A percentile compares a stretch with the other conserved stretches of the same genome.
These are phyloP conservation scores for Rachycentron canadum DNA, from an alignment of 2,797 vertebrate species.

Conservation along the genomic window DNA sequence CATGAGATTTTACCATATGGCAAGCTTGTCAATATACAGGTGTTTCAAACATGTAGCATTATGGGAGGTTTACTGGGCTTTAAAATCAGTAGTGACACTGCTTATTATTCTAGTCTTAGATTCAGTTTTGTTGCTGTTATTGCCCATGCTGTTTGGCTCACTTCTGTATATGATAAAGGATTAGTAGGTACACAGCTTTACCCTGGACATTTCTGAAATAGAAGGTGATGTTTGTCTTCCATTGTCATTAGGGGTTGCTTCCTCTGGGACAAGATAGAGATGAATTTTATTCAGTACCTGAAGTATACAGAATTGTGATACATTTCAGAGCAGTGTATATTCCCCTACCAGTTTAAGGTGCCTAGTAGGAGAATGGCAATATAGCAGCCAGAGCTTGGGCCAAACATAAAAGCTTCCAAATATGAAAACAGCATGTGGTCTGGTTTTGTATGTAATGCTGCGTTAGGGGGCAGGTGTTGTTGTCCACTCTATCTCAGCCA, in stretches of 20 bases:
- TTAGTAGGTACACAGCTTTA: conserved; percentile 1
- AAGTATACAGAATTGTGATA: neutral
- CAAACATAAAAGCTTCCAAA: neutral
- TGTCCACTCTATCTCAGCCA: no score
- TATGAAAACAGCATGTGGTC: conserved; percentile 10
- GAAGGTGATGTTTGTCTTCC: neutral
- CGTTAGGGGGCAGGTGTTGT: neutral
- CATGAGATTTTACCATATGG: conserved; percentile 7
- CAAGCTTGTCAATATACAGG: neutral
- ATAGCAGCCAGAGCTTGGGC: neutral
- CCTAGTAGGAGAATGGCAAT: neutral
- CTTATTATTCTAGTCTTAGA: neutral
- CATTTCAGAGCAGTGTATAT: neutral
- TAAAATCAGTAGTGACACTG: neutral
- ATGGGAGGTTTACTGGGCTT: neutral
- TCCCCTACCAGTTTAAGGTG: neutral
- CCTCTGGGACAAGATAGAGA: neutral
- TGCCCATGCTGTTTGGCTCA: neutral
- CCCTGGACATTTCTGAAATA: neutral
- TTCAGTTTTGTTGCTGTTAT: neutral
- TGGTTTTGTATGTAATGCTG: neutral
- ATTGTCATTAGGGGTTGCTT: neutral
- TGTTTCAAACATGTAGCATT: conserved; percentile 8
- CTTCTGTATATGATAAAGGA: conserved; percentile 4
- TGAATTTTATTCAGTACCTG: neutral